These are phyloP conservation scores for Bombus consobrinus DNA, from an alignment of 1,140 invertebrate species.

Conservation along the genomic window DNA sequence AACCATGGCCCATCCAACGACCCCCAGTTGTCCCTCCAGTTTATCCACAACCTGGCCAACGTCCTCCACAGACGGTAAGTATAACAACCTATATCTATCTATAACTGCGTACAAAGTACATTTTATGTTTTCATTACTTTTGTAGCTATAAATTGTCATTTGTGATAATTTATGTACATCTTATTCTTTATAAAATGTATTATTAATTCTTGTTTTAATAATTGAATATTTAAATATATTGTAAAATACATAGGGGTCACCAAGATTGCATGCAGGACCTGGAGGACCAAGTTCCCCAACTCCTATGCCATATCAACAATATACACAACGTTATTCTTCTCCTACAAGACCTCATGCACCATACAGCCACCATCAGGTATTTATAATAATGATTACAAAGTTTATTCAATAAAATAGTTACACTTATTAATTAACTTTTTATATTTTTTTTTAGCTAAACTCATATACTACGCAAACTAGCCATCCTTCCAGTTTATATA, in stretches of 20 bases:
- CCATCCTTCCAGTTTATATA: slow-evolving; percentile 79
- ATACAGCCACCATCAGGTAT: slow-evolving; percentile 83
- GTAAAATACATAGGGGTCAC: slow-evolving; percentile 74
- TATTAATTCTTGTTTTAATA: not conserved
- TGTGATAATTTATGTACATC: not conserved
- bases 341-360: slow-evolving; percentile 82
- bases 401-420: not conserved
- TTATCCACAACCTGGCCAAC: slow-evolving; percentile 79
- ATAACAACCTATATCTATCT: not conserved
- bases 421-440: not conserved
- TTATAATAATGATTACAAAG: not conserved
- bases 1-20: slow-evolving; percentile 81
- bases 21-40: slow-evolving; percentile 79
- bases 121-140: not conserved
- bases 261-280: slow-evolving; percentile 79
- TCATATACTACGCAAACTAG: slow-evolving; percentile 78
- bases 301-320: slow-evolving; percentile 81
- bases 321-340: slow-evolving; percentile 80
- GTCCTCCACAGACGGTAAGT: slow-evolving; percentile 81
- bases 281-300: slow-evolving; percentile 81
- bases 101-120: not conserved
- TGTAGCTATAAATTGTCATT: not conserved
- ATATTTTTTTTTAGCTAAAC: slow-evolving; percentile 74
- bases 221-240: not conserved
- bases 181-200: not conserved